Evolutionary conservation across 2,797 vertebrate genomes (phyloP).

Genomic region (Atherinosoma microstoma): DNA sequence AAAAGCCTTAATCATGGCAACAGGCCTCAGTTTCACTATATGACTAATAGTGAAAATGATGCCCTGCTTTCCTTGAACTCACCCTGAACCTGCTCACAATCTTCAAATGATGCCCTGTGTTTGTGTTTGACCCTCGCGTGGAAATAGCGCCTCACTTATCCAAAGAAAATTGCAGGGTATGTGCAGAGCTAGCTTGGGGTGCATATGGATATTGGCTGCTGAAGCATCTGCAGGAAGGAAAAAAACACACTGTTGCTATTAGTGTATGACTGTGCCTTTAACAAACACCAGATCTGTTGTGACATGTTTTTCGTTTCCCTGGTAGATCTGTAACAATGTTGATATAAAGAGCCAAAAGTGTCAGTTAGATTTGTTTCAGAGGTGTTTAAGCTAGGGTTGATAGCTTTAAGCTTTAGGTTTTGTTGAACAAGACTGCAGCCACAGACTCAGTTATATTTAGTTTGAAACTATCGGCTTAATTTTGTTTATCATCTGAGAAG

Average conservation of each 20-base stretch:
- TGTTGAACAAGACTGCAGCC: constrained; percentile 16
- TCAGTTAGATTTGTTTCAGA: constrained; percentile 40
- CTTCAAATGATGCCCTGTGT: constrained; percentile 50
- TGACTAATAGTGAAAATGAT: constrained; percentile 65
- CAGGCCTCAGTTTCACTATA: constrained; percentile 39
- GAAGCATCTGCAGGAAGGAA: constrained; percentile 36
- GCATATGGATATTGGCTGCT: constrained; percentile 47
- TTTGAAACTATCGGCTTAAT: constrained; percentile 1
- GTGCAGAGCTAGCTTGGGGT: constrained; percentile 32
- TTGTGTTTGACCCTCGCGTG: constrained; percentile 61
- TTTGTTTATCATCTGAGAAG: neutral
- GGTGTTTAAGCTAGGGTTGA: constrained; percentile 28
- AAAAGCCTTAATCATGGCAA: constrained; percentile 31
- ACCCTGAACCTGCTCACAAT: constrained; percentile 57
- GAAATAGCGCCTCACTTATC: constrained; percentile 59
- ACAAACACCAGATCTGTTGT: constrained; percentile 64
- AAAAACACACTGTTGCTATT: constrained; percentile 70
- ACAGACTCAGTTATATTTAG: neutral
- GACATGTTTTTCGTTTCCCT: constrained; percentile 55
- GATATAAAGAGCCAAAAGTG: constrained; percentile 44
- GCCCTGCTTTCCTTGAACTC: constrained; percentile 70
- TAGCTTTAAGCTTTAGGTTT: constrained; percentile 29
- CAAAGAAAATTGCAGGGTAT: constrained; percentile 68
- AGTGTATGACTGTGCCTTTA: constrained; percentile 57
- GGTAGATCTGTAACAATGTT: constrained; percentile 44